Percentiles rank a stretch among this genome's conserved stretches.
Conservation (phyloP, 2,113 vertebrate genomes). For the Sebastes schlegelii region DNA sequence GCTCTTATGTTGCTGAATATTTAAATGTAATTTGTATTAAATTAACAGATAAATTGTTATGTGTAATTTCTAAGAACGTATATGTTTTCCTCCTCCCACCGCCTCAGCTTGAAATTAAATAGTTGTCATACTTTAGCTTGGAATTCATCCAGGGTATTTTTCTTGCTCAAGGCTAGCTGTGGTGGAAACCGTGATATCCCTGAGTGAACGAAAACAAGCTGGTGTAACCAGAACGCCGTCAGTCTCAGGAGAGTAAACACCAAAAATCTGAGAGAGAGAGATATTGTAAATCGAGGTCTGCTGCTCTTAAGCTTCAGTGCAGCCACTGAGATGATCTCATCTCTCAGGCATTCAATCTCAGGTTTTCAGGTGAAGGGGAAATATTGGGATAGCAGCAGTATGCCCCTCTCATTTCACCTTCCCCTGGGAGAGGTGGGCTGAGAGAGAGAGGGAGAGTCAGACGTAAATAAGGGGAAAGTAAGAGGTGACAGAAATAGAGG, state of each 20-base stretch:
- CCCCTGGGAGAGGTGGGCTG: constrained; percentile 8
- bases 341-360: constrained; percentile 39
- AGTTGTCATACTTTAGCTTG: constrained; percentile 68
- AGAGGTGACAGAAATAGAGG: constrained; percentile 31
- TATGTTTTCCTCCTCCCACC: constrained; percentile 15
- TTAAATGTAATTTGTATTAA: neutral
- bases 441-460: neutral
- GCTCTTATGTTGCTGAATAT: neutral
- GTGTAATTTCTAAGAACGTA: neutral
- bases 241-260: constrained; percentile 26
- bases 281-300: constrained; percentile 14
- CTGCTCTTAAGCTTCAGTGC: neutral
- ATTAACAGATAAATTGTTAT: neutral
- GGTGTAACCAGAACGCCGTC: constrained; percentile 55
- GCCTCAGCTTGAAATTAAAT: constrained; percentile 67
- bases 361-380: constrained; percentile 39
- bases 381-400: constrained; percentile 43
- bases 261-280: constrained; percentile 17
- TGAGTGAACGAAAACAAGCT: constrained; percentile 65
- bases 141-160: constrained; percentile 74
- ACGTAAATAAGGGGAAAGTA: constrained; percentile 12
- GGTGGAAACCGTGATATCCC: constrained; percentile 51
- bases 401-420: constrained; percentile 33
- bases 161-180: constrained; percentile 68
- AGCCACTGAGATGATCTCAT: constrained; percentile 57